Conservation (phyloP, 2,888 invertebrate species). For the Euplagia quadripunctaria region DNA sequence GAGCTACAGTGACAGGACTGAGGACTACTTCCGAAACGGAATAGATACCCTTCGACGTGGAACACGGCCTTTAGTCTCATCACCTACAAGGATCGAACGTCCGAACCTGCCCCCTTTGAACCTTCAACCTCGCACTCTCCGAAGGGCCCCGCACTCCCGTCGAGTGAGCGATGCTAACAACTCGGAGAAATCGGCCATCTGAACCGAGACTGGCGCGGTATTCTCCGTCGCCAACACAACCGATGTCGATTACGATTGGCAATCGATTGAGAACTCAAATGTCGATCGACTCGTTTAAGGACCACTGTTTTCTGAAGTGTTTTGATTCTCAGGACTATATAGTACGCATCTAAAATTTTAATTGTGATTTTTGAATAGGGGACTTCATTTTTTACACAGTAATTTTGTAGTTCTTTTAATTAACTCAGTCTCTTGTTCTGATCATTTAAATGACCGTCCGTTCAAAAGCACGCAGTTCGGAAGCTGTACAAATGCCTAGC, state of each 20-base stretch:
- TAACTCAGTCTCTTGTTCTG: neutral
- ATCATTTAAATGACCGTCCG: neutral
- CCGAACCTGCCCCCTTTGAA: conserved; percentile 94
- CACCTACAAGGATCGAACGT: conserved; percentile 93
- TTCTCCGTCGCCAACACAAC: conserved; percentile 85
- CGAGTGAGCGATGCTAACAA: conserved; percentile 84
- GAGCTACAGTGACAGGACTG: conserved; percentile 88
- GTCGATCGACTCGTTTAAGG: conserved; percentile 81
- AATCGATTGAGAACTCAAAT: conserved; percentile 68
- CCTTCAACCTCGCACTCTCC: conserved; percentile 86
- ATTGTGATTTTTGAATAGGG: conserved; percentile 9
- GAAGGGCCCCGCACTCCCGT: conserved; percentile 82
- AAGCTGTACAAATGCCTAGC: neutral
- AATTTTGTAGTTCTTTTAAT: neutral
- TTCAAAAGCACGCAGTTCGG: neutral
- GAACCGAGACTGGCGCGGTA: conserved; percentile 85
- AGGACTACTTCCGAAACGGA: conserved; percentile 81
- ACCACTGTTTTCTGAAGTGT: conserved; percentile 44
- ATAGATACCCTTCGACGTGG: conserved; percentile 83
- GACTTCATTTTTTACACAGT: neutral
- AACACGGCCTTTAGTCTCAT: conserved; percentile 91
- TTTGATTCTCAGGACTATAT: conserved; percentile 43
- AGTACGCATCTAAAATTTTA: conserved; percentile 19
- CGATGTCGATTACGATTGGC: conserved; percentile 82
- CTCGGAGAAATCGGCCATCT: conserved; percentile 83